Evolutionary conservation across 2,888 invertebrate species (phyloP).

Genomic region (Aleiodes leptofemur): DNA sequence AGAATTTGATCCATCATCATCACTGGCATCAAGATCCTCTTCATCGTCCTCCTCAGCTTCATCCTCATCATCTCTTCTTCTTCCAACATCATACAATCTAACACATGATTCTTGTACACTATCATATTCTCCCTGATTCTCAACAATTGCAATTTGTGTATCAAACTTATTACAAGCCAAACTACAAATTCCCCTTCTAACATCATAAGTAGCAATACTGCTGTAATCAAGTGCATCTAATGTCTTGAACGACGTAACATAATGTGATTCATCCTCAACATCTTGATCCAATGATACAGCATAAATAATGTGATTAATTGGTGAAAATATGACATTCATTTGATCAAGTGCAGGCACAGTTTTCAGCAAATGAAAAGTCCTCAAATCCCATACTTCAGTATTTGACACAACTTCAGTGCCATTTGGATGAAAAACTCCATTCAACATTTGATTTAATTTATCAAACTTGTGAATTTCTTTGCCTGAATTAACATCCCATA

Average conservation of each 20-base stretch:
- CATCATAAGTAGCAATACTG: slow-evolving; percentile 96
- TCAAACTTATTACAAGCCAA: slow-evolving; percentile 89
- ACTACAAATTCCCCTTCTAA: slow-evolving; percentile 92
- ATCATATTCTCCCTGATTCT: slow-evolving; percentile 90
- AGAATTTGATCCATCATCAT: slow-evolving; percentile 77
- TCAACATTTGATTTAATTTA: slow-evolving; percentile 95
- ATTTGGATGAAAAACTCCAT: slow-evolving; percentile 97
- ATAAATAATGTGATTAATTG: slow-evolving; percentile 91
- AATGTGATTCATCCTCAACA: slow-evolving; percentile 84
- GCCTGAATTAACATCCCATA: slow-evolving; percentile 93
- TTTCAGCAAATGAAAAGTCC: slow-evolving; percentile 94
- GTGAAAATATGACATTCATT: slow-evolving; percentile 92
- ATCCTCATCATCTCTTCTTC: slow-evolving; percentile 91
- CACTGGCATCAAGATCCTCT: slow-evolving; percentile 79
- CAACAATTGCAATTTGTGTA: slow-evolving; percentile 92
- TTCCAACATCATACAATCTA: slow-evolving; percentile 94
- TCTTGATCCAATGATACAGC: slow-evolving; percentile 88
- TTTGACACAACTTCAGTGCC: slow-evolving; percentile 97
- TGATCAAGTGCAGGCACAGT: slow-evolving; percentile 96
- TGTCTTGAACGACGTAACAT: slow-evolving; percentile 95
- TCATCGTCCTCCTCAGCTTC: slow-evolving; percentile 84
- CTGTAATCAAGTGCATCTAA: slow-evolving; percentile 96
- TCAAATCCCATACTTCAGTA: slow-evolving; percentile 98
- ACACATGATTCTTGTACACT: slow-evolving; percentile 93
- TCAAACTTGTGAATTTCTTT: slow-evolving; percentile 97